A percentile compares a stretch with the other conserved stretches of the same genome.
phyloP scores from a whole-genome alignment of 2,797 vertebrate species.

The Hyperoplus lanceolatus region DNA sequence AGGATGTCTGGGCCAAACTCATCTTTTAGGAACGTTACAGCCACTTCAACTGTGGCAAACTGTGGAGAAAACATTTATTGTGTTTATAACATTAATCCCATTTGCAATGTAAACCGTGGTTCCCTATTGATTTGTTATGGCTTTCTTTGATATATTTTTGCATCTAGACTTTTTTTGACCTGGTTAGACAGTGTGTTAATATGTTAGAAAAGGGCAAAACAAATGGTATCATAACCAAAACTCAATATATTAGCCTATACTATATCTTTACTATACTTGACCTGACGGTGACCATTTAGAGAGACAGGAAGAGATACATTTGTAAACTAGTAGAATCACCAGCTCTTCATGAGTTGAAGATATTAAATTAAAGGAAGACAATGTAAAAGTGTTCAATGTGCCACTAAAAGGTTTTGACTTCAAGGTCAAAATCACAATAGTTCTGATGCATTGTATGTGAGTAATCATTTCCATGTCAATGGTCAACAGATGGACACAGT shows the following conservation, averaged over 20 bases:
- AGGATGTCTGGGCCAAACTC: constrained; percentile 74
- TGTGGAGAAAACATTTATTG: constrained; percentile 47
- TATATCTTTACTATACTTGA: background rate
- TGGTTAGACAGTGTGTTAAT: background rate
- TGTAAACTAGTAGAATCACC: background rate
- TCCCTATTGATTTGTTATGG: background rate
- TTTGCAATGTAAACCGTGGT: background rate
- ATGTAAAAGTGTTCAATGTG: background rate
- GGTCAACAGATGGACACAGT: background rate
- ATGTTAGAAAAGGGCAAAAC: background rate
- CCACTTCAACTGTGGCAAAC: constrained; percentile 86
- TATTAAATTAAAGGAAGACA: background rate
- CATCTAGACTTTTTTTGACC: background rate
- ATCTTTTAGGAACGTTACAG: constrained; percentile 82
- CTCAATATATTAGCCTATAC: background rate
- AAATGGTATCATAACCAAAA: constrained; percentile 1
- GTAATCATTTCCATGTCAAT: constrained; percentile 4
- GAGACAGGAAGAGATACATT: background rate
- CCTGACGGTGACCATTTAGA: background rate
- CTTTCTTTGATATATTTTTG: background rate
- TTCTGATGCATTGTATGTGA: background rate
- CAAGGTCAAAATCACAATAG: background rate
- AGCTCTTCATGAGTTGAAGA: background rate
- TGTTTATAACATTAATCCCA: background rate
- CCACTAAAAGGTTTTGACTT: too few species aligned